Base-by-base conservation (phyloP, 2,113 vertebrate species). In the Crotalus helleri region DNA sequence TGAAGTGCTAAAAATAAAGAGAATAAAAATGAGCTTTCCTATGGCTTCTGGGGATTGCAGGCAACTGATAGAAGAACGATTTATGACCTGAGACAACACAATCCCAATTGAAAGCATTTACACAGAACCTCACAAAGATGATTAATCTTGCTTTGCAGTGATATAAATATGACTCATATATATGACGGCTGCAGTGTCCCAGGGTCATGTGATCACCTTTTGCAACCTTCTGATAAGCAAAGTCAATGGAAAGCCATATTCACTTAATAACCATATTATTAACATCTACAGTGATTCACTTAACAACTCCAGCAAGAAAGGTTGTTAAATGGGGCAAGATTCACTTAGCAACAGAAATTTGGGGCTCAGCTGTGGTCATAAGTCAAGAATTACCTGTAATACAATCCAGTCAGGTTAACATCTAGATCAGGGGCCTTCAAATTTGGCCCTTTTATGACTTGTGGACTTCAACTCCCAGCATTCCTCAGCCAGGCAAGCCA, bases 51-150 rank as follows among this genome's bases (percentile, higher is more conserved):
- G 55, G 53, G 93, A 92, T 92, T 96, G 94, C 93, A 95, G 88
- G 88, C 92, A 95, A 93, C 69, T 93, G 93, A 90, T 91, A 90
- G 91, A 97, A 96, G 94, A 94, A 96, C 95, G 95, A 97, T 96
- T 95, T 95, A 97, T 95, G 95, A 93, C 93, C 58, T 86, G 90
- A 95, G 92, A 96, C 95, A 94, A 89, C 94, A 95, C 90, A 94
- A 95, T 92, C 91, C 93, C 92, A 95, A 93, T 92, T 93, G 90
- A 96, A 95, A 95, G 93, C 93, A 91, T 92, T 95, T 93, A 92
- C 58, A 91, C 93, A 95, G 95, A 96, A 94, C 91, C 86, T 94
- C 92, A 91, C 54, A 95, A 91, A 95, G 94, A 95, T 93, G 89
- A 95, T 94, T 92, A 91, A 94, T 91, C 92, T 94, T 94, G 87